A percentile compares a stretch with the other conserved stretches of the same genome.
Evolutionary conservation across 2,113 vertebrate genomes (phyloP).

Genomic region (Bubo bubo): DNA sequence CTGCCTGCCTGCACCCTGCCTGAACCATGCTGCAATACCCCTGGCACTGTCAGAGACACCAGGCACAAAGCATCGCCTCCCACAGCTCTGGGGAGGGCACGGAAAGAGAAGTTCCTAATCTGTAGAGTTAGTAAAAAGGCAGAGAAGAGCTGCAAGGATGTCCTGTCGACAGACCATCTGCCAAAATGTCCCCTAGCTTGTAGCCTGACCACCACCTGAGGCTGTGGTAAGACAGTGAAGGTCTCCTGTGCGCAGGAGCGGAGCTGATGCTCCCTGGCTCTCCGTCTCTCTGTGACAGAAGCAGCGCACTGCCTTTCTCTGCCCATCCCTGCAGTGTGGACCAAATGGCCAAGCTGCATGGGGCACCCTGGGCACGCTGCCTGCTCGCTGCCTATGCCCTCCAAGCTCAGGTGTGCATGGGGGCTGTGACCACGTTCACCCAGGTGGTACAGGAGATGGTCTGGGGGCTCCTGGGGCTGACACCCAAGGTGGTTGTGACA

Average conservation of each 20-base stretch:
- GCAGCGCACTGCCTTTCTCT: background rate
- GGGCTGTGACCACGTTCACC: fast-evolving
- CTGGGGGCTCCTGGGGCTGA: background rate
- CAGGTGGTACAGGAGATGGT: fast-evolving
- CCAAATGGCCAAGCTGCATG: background rate
- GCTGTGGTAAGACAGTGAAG: background rate
- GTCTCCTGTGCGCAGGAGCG: fast-evolving
- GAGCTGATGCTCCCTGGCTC: background rate
- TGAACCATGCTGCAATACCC: background rate
- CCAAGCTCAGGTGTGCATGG: fast-evolving
- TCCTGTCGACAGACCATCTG: background rate
- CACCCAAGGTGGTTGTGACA: background rate
- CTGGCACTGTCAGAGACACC: background rate
- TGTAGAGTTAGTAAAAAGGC: background rate
- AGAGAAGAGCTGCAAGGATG: background rate
- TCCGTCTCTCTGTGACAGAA: background rate
- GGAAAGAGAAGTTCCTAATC: background rate
- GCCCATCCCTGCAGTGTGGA: fast-evolving
- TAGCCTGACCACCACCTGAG: background rate
- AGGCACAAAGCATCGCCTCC: background rate
- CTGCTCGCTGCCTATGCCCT: background rate
- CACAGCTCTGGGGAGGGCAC: fast-evolving
- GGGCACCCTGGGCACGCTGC: fast-evolving
- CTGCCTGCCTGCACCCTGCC: background rate
- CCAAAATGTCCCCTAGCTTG: background rate